Conservation (phyloP, 2,113 vertebrate species). For the Okapia johnstoni region DNA sequence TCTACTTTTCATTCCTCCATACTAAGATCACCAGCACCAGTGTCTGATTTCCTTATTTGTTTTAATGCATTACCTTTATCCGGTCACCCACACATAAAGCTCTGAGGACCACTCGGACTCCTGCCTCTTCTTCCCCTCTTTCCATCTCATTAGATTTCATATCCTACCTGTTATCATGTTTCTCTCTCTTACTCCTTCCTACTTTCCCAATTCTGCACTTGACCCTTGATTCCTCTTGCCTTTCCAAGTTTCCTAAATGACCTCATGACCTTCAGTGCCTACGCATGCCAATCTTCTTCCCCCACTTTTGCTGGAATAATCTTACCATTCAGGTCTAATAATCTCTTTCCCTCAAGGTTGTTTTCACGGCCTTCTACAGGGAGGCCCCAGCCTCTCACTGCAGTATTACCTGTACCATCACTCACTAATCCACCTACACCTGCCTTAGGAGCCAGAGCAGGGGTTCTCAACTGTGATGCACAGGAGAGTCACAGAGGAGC, state of each 20-base stretch:
- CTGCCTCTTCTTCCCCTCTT: background rate
- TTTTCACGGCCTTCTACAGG: background rate
- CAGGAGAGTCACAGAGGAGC: background rate
- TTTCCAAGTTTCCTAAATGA: background rate
- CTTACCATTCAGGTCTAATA: background rate
- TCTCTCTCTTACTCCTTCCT: background rate
- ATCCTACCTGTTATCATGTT: background rate
- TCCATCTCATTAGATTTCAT: background rate
- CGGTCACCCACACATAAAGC: background rate
- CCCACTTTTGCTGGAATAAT: background rate
- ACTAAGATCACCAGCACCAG: background rate
- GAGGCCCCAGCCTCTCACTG: background rate
- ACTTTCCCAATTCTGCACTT: background rate
- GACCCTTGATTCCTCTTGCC: background rate
- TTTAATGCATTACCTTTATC: background rate
- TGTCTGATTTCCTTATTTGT: background rate
- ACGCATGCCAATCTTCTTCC: background rate
- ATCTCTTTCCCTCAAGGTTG: background rate
- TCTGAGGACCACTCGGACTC: too few species aligned
- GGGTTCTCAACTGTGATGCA: background rate
- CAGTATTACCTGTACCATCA: background rate
- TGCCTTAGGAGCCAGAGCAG: fast-evolving
- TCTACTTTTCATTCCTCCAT: background rate
- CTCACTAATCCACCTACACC: background rate
- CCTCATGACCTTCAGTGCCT: background rate